phyloP scores from a whole-genome alignment of 2,113 vertebrate genomes.

The Daubentonia madagascariensis region DNA sequence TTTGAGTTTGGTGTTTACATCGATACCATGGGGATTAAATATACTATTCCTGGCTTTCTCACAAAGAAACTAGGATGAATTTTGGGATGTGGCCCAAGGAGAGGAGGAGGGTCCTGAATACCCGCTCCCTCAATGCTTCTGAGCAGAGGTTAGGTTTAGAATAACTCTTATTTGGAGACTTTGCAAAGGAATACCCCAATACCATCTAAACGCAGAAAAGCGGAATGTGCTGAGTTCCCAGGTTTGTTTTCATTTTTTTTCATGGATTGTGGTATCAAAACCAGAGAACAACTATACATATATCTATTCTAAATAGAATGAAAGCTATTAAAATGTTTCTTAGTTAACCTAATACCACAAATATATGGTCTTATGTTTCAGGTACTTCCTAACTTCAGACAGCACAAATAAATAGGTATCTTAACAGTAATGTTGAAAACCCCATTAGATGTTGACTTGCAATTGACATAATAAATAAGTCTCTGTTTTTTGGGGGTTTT shows the following conservation, averaged over 20 bases:
- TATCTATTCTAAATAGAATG: neutral
- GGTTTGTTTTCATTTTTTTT: neutral
- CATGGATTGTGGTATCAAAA: neutral
- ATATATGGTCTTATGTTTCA: neutral
- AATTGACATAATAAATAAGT: neutral
- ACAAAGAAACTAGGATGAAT: neutral
- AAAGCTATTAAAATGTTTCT: neutral
- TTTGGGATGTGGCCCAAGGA: neutral
- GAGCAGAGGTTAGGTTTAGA: neutral
- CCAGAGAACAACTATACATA: neutral
- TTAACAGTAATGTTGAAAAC: neutral
- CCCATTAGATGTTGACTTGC: constrained; percentile 6
- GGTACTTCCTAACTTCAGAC: neutral
- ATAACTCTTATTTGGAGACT: neutral
- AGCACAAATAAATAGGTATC: neutral
- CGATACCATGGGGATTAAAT: neutral
- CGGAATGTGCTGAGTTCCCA: neutral
- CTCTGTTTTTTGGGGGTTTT: no score
- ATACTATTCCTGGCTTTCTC: neutral
- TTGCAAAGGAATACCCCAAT: neutral
- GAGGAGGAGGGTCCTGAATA: fast-evolving
- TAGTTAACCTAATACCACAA: neutral
- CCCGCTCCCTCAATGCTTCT: neutral
- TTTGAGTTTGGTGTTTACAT: neutral
- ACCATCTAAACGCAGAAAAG: neutral